A percentile compares a stretch with the other conserved stretches of the same genome.
Conservation (phyloP, 2,888 invertebrate genomes). For the Abrostola triplasia region DNA sequence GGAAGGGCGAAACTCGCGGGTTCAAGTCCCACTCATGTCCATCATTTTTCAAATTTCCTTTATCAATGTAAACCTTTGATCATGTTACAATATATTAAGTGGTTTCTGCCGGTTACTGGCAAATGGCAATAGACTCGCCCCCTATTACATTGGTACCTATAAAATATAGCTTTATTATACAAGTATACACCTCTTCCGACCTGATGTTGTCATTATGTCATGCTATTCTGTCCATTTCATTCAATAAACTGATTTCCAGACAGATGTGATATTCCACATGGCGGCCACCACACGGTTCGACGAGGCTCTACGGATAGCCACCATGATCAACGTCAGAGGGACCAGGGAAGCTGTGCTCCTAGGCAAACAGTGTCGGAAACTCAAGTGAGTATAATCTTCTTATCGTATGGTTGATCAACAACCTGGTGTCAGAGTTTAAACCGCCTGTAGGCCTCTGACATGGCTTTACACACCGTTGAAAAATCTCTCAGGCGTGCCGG, state of each 20-base stretch:
- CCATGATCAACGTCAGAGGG: slow-evolving; percentile 95
- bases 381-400: slow-evolving; percentile 79
- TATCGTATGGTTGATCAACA: no score
- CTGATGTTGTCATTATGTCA: no score
- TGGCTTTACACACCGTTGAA: no score
- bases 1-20: no score
- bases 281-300: slow-evolving; percentile 51
- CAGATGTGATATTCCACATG: slow-evolving; percentile 44
- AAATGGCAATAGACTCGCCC: background rate
- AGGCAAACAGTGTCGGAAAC: slow-evolving; percentile 91
- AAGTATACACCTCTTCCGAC: no score
- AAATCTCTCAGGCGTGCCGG: no score
- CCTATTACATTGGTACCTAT: background rate
- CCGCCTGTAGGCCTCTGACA: no score
- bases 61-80: background rate
- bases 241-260: slow-evolving; percentile 19
- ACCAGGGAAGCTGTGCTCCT: slow-evolving; percentile 94
- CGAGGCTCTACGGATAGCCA: slow-evolving; percentile 85
- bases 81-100: background rate
- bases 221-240: no score
- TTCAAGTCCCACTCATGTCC: no score
- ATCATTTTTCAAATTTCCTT: background rate
- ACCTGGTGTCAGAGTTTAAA: no score
- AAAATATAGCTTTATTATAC: no score
- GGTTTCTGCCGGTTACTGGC: background rate